These are phyloP conservation scores for Microcebus jonahi DNA, from an alignment of 2,113 vertebrate species.

Conservation along the genomic window DNA sequence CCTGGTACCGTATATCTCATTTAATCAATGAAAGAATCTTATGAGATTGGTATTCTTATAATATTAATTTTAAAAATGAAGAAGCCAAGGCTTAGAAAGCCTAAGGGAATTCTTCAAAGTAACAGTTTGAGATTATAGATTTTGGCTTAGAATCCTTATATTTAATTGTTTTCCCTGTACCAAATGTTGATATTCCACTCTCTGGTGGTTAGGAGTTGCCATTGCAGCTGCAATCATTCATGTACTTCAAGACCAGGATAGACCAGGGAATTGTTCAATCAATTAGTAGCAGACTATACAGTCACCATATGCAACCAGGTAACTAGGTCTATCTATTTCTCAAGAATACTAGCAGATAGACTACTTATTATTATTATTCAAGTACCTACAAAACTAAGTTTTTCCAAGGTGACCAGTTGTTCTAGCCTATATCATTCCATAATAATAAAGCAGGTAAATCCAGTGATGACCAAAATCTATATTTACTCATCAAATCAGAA, in stretches of 20 bases:
- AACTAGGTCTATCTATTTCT: background rate
- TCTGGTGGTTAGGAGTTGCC: background rate
- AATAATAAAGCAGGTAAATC: background rate
- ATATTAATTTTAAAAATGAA: background rate
- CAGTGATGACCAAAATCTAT: background rate
- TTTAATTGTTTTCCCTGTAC: background rate
- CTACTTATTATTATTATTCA: background rate
- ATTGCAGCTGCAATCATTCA: background rate
- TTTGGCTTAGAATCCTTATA: background rate
- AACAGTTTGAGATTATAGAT: background rate
- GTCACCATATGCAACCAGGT: background rate
- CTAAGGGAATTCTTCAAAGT: background rate
- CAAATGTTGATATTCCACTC: background rate
- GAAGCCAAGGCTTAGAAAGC: background rate
- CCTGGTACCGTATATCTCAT: background rate
- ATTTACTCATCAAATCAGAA: background rate
- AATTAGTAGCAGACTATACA: background rate
- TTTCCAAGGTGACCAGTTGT: background rate
- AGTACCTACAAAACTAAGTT: background rate
- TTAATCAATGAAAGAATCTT: background rate
- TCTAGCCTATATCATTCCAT: rapidly evolving
- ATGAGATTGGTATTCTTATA: background rate
- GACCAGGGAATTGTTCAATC: background rate
- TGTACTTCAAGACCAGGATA: background rate
- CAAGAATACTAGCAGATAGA: background rate